Evolutionary conservation across 2,888 invertebrate genomes (phyloP).

Genomic region (Dichetophora obliterata): DNA sequence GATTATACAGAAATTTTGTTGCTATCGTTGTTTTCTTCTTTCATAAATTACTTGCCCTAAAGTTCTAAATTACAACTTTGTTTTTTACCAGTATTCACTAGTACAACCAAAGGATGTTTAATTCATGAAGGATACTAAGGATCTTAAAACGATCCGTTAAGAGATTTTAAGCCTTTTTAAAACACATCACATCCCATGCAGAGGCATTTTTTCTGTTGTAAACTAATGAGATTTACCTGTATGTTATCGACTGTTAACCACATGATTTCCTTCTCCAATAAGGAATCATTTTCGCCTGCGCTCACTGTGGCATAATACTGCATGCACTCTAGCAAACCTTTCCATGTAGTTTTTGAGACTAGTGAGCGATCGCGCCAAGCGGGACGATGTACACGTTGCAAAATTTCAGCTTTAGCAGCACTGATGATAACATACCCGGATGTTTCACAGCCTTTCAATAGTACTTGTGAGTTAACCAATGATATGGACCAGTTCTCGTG

Average conservation of each 20-base stretch:
- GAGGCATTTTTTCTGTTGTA: too few relatives aligned
- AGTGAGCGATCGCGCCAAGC: slow-evolving; percentile 89
- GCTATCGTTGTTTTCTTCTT: too few relatives aligned
- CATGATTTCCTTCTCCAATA: slow-evolving; percentile 88
- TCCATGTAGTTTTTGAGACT: slow-evolving; percentile 96
- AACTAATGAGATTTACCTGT: slow-evolving; percentile 71
- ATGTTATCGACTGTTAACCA: slow-evolving; percentile 97
- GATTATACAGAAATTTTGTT: too few relatives aligned
- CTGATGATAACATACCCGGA: slow-evolving; percentile 97
- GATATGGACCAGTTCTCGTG: slow-evolving; percentile 95
- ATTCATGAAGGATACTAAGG: too few relatives aligned
- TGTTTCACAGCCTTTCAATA: slow-evolving; percentile 96
- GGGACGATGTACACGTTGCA: slow-evolving; percentile 89
- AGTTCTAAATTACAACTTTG: too few relatives aligned
- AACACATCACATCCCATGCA: too few relatives aligned
- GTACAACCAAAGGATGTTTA: too few relatives aligned
- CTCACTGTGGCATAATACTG: slow-evolving; percentile 99
- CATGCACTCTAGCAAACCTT: slow-evolving; percentile 95
- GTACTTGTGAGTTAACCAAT: slow-evolving; percentile 74
- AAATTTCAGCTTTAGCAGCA: slow-evolving; percentile 94
- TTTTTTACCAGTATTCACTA: too few relatives aligned
- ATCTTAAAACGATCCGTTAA: too few relatives aligned
- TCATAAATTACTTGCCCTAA: too few relatives aligned
- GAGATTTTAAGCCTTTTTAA: too few relatives aligned
- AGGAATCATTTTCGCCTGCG: slow-evolving; percentile 79